Evolutionary conservation across 2,888 invertebrate species (phyloP).

Genomic region (Hermaeophaga mercurialis): DNA sequence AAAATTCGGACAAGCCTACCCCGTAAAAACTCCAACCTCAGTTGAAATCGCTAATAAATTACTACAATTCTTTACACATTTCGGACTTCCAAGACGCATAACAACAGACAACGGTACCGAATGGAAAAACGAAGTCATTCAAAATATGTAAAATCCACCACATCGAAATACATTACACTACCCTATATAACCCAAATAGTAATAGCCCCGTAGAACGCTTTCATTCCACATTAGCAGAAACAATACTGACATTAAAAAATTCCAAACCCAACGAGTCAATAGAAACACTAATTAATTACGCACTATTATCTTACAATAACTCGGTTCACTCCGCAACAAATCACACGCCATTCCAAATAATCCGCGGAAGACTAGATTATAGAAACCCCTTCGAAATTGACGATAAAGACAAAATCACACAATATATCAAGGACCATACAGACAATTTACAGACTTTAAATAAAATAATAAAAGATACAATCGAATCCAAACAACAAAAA

Average conservation of each 20-base stretch:
- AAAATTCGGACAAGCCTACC: conserved; percentile 12
- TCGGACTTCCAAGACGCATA: conserved; percentile 4
- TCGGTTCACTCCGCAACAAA: conserved; percentile 12
- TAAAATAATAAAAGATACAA: no score
- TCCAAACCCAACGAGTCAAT: conserved; percentile 3
- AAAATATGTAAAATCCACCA: background rate
- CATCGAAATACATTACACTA: conserved; percentile 8
- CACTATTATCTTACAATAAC: conserved; percentile 19
- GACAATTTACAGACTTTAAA: background rate
- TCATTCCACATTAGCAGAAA: conserved; percentile 2
- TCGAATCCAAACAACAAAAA: background rate
- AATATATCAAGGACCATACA: no score
- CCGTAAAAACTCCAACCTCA: background rate
- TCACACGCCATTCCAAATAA: conserved; percentile 17
- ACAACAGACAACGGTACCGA: conserved; percentile 9
- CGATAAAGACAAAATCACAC: conserved; percentile 1
- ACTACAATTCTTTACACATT: conserved; percentile 6
- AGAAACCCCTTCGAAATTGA: conserved; percentile 11
- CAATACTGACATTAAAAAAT: conserved; percentile 1
- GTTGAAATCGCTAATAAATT: conserved; percentile 11
- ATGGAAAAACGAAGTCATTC: conserved; percentile 12
- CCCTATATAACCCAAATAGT: conserved; percentile 1
- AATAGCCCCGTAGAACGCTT: conserved; percentile 10
- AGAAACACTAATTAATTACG: conserved; percentile 9
- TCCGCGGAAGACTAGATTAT: conserved; percentile 5